Base-by-base conservation (phyloP, 1,140 invertebrate species). In the Spodoptera litura region DNA sequence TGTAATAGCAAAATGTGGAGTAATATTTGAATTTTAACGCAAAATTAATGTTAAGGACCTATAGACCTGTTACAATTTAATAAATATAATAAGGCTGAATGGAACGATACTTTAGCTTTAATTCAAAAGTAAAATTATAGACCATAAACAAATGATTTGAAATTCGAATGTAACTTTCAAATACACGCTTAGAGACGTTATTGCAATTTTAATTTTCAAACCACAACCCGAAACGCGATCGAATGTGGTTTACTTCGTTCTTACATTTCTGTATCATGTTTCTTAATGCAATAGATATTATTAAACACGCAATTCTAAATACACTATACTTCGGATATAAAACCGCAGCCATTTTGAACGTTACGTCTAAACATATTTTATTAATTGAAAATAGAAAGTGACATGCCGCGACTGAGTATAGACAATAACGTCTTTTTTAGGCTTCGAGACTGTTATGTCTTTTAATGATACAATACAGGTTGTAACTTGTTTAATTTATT, bases 241-340 rank as follows among this genome's bases (percentile, higher is more conserved):
- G 38, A 70, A 58, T 78, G 44, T 64, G 73, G 64, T 70, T 70
- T 70, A 59, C 66, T 78, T 6, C 15, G 56, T 59, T 70, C 64
- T 62, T 56, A 75, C 27, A 49, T 66, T 51, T 25, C 59, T 51
- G 49, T 80, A 72, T 77, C 68, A 55, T 52, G 68, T 77, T 76
- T 72, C 79, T 44, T 9, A 44, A 44, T 8, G 38, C 1, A 44
- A 56, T 62, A 44, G 44, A 44, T 68, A 78, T 52, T 70, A 78
- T 59, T 66, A 68, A 66, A 13, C 44, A 77, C 61, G 75, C 61
- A 81, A 31, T 61, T 66, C 51, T 74, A 51, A 72, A 81, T 78
- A 31, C 61, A 66, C 78, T 58, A 68, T 81, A 81, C 70, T 78
- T 38, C 51, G 35, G 70, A 80, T 66, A 61, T 73, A 52, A 75